Base-by-base conservation (phyloP, 2,113 vertebrate genomes). In the Smithornis capensis region DNA sequence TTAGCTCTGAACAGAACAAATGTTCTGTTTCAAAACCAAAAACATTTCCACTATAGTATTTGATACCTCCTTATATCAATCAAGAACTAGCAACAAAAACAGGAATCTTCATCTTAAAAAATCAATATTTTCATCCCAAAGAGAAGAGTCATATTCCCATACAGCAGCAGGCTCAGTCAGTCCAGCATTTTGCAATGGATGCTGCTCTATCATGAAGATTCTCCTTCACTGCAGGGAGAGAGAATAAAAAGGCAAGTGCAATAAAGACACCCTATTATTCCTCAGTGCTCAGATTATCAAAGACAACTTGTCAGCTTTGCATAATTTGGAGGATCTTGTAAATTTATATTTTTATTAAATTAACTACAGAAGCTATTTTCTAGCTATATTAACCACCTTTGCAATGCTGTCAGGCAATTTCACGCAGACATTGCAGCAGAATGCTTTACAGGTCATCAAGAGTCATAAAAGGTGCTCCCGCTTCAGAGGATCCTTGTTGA, bases 311-410 rank as follows among this genome's bases (percentile, higher is more conserved):
- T 73, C 94, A 87, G 82, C 59, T 88, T 95, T 79, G 63, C 64
- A 77, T 94, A 92, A 94, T 97, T 93, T 70, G 83, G 85, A 90
- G 84, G 42, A 71, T 74, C 82, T 74, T 74, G 76, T 69, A 77
- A 83, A 95, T 95, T 92, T 90, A 83, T 56, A 38, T 91, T 87
- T 92, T 92, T 94, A 95, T 92, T 96, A 91, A 83, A 95, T 94
- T 87, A 94, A 83, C 55, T 40, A 37, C 55, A 93, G 75, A 57
- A 84, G 65, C 55, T 95, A 64, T 87, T 84, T 86, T 56, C 74
- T 62, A 64, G 78, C 37, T 87, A 4, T 64, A 77, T 80, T 83
- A 94, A 40, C 69, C 57, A 60, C 31, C n/a, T 76, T 13, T 70
- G 42, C 53, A 92, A 85, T 35, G 24, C 12, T 33, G 13, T 25